Percentiles rank a stretch among this genome's conserved stretches.
These are phyloP conservation scores for Hycleus cichorii DNA, from an alignment of 1,140 invertebrate genomes.

Conservation along the genomic window DNA sequence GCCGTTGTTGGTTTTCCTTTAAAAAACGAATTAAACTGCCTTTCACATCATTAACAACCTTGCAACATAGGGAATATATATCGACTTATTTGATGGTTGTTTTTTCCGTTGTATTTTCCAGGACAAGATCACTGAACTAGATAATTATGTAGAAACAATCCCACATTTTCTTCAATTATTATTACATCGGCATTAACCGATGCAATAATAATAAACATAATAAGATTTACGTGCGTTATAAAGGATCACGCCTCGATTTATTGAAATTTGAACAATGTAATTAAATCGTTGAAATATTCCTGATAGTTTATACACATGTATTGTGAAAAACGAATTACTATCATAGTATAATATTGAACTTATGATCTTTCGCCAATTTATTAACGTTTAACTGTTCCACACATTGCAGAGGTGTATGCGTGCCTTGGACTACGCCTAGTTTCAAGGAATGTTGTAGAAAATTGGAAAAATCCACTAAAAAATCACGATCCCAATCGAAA, in stretches of 20 bases:
- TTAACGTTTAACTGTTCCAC: conserved; percentile 18
- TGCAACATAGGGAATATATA: no score
- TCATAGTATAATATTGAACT: conserved; percentile 6
- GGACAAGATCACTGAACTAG: conserved; percentile 14
- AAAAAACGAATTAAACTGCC: no score
- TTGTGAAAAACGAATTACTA: background rate
- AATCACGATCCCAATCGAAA: conserved; percentile 28
- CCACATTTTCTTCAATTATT: background rate
- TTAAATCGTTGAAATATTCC: conserved; percentile 8
- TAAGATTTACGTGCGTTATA: no score
- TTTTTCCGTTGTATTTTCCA: no score
- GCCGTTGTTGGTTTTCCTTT: no score
- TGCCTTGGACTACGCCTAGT: conserved; percentile 15
- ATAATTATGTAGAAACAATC: conserved; percentile 12
- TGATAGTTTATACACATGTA: background rate
- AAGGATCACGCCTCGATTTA: background rate
- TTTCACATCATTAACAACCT: no score
- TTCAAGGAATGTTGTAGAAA: conserved; percentile 20
- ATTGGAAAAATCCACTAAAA: conserved; percentile 20
- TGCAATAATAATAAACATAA: no score
- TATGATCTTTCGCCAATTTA: conserved; percentile 19
- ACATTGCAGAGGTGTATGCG: no score
- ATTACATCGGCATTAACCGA: no score
- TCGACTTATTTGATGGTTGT: no score
- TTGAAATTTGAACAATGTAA: conserved; percentile 16